These are phyloP conservation scores for Apostichopus japonicus DNA, from an alignment of 35 echinoderm and acorn worm species.

Conservation along the genomic window DNA sequence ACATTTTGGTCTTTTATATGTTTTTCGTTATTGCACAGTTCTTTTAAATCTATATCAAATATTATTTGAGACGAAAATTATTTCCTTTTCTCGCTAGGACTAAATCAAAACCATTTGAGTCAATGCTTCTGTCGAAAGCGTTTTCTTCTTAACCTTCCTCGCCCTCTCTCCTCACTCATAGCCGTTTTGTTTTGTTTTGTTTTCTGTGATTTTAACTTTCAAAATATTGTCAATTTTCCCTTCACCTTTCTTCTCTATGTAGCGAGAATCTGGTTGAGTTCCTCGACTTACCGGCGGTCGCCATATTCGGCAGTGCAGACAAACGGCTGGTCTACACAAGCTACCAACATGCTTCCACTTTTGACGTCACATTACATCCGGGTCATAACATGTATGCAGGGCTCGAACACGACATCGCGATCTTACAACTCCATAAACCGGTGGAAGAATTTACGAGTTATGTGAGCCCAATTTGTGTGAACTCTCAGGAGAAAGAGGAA, in stretches of 20 bases:
- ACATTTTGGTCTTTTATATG: no score
- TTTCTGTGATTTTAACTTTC: not conserved
- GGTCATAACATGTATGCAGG: not conserved
- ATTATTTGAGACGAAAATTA: not conserved
- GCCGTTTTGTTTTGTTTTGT: not conserved
- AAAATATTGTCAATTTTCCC: not conserved
- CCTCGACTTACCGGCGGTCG: not conserved
- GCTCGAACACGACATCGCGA: constrained; percentile 5
- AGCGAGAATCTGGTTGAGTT: not conserved
- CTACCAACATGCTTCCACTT: constrained; percentile 24
- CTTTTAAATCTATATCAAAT: not conserved
- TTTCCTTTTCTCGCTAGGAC: not conserved
- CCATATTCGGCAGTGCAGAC: not conserved
- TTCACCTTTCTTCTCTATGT: not conserved
- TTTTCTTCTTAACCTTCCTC: no score
- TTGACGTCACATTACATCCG: constrained; percentile 18
- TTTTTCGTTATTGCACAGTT: not conserved
- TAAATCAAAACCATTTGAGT: not conserved
- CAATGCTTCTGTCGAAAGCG: no score
- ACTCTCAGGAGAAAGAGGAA: not conserved
- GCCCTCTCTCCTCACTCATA: not conserved
- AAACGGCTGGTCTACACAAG: not conserved
- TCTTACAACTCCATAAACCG: not conserved
- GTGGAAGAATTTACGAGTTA: not conserved
- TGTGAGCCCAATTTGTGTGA: not conserved